These are phyloP conservation scores for Phrynocephalus versicolor DNA, from an alignment of 2,113 vertebrate species.

Conservation along the genomic window DNA sequence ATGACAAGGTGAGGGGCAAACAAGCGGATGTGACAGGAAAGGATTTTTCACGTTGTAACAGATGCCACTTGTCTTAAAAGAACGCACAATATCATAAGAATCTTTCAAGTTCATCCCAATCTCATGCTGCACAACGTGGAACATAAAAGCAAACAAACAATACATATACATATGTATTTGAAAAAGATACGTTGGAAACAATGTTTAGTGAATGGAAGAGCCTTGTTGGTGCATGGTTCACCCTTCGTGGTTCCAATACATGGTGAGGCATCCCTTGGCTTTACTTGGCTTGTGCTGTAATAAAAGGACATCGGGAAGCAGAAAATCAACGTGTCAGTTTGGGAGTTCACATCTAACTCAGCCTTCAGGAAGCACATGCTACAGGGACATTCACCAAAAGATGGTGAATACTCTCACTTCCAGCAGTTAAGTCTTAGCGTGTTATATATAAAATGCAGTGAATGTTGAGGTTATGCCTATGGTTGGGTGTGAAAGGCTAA, in stretches of 20 bases:
- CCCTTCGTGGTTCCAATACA: slow-evolving; percentile 90
- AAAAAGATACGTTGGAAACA: slow-evolving; percentile 98
- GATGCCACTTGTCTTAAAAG: slow-evolving; percentile 40
- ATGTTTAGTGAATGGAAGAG: slow-evolving; percentile 94
- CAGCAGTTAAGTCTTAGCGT: background rate
- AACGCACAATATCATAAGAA: background rate
- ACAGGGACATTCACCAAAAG: background rate
- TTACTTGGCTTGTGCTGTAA: slow-evolving; percentile 78
- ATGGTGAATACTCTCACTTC: background rate
- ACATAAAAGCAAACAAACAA: background rate
- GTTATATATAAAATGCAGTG: background rate
- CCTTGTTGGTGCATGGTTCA: slow-evolving; percentile 86
- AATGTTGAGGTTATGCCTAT: background rate
- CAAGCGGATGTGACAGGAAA: slow-evolving; percentile 23
- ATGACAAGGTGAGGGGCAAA: slow-evolving; percentile 19
- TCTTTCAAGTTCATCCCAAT: background rate
- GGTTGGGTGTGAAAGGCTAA: background rate
- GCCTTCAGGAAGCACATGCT: background rate
- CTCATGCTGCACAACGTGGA: background rate
- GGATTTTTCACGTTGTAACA: background rate
- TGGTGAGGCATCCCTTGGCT: slow-evolving; percentile 76
- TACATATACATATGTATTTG: background rate
- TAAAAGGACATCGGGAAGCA: slow-evolving; percentile 27
- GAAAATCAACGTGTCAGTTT: slow-evolving; percentile 5
- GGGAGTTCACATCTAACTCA: background rate